Percentiles rank a stretch among this genome's conserved stretches.
phyloP scores from a whole-genome alignment of 2,888 invertebrate genomes.

The Chrysodeixis includens region DNA sequence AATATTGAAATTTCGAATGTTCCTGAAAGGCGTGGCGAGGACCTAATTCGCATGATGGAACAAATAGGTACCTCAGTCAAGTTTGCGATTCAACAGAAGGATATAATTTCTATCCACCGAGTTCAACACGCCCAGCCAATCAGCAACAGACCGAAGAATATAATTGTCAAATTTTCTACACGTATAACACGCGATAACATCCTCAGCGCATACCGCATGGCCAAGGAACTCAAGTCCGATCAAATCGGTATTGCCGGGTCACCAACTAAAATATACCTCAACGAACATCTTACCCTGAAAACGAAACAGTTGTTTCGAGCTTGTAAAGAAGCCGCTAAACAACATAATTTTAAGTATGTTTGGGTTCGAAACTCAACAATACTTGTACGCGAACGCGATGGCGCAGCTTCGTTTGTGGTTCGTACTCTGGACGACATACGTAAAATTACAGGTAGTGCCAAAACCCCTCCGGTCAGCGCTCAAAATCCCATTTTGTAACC shows the following conservation, averaged over 20 bases:
- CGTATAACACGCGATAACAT: constrained; percentile 15
- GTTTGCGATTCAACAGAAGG: background rate
- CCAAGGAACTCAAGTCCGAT: constrained; percentile 7
- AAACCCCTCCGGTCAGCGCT: no score
- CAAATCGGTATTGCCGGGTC: constrained; percentile 9
- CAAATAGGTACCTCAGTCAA: background rate
- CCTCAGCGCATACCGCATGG: constrained; percentile 7
- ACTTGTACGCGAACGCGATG: background rate
- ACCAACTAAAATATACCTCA: background rate
- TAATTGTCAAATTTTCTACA: constrained; percentile 9
- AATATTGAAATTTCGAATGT: constrained; percentile 16
- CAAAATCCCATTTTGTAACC: no score
- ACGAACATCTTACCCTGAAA: constrained; percentile 10
- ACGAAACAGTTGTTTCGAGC: no score
- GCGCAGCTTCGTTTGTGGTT: background rate
- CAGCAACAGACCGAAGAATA: constrained; percentile 10
- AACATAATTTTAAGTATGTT: background rate
- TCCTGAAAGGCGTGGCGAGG: constrained; percentile 10
- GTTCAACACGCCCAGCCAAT: constrained; percentile 8
- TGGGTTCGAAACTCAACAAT: background rate
- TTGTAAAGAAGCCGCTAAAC: no score
- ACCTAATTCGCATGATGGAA: background rate
- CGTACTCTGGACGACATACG: background rate
- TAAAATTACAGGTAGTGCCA: background rate
- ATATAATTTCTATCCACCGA: constrained; percentile 8